phyloP scores from a whole-genome alignment of 2,797 vertebrate species.

The Heliangelus exortis region DNA sequence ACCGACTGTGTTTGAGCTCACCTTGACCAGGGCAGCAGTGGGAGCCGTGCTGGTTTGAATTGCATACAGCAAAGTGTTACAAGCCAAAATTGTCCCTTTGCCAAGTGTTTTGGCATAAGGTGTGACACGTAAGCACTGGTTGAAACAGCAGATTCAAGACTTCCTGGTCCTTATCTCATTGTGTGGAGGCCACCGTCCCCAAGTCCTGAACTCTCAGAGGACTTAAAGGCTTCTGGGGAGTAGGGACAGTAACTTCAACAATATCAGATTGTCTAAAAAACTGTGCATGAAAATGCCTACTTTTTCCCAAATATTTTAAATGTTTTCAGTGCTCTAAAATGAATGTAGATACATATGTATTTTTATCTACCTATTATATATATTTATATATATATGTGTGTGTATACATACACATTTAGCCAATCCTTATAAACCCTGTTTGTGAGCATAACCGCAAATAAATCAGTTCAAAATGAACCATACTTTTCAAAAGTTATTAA shows the following conservation, averaged over 20 bases:
- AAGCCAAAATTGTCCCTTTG: not conserved
- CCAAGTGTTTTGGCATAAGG: not conserved
- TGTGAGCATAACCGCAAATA: not conserved
- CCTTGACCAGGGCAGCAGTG: rapidly evolving
- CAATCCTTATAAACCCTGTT: not conserved
- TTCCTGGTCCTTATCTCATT: not conserved
- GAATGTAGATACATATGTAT: not conserved
- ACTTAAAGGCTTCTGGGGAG: not conserved
- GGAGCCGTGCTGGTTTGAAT: not conserved
- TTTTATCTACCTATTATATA: not conserved
- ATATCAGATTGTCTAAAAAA: not conserved
- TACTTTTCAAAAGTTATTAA: not conserved
- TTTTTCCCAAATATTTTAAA: not conserved
- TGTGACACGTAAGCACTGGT: not conserved
- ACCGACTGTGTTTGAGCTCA: rapidly evolving
- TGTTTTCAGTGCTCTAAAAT: not conserved
- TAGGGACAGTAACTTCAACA: not conserved
- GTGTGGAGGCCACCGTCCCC: not conserved
- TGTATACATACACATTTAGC: not conserved
- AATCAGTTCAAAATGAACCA: not conserved
- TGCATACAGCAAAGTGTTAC: not conserved
- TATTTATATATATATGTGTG: not conserved
- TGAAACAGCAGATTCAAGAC: not conserved
- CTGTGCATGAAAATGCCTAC: not conserved
- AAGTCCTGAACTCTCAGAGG: not conserved